Evolutionary conservation across 2,113 vertebrate genomes (phyloP), one percentile per base, ranked within the genome.

Genomic region (Crotalus tigris): DNA sequence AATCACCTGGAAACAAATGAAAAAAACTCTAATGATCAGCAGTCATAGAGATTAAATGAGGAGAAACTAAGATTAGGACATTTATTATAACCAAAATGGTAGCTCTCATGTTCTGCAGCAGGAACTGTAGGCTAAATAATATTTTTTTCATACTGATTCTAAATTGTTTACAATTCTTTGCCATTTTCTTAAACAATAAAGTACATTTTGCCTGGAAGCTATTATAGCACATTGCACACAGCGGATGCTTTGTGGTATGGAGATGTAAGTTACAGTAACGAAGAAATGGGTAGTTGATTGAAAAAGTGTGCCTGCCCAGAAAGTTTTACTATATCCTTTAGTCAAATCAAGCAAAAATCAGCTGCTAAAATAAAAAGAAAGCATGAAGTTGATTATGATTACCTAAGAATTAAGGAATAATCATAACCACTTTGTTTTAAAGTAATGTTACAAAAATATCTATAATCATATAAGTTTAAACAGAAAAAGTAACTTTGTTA

Each of bases 291-390:
- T 8, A 33, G 33, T 26, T 64, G n/a, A 55, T 94, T 69, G 53
- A 26, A 86, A 89, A 44, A n/a, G 21, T 64, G 17, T 87, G 81
- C 11, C 91, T 92, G 55, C 88, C 39, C 59, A 90, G 57, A 55
- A 75, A 17, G 55, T 86, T 94, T 90, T 64, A 90, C 10, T 69
- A 90, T 39, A 59, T 23, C 21, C 51, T 90, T 51, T 85, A n/a
- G 88, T 81, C 51, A 89, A 90, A 85, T 92, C 12, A 94, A 94
- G 81, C 49, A 92, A 92, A 92, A 86, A 61, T 88, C 75, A 90
- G 85, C 64, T 90, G 57, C 81, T 69, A 55, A 44, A 11, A 90
- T 51, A 69, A 87, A 85, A 26, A 61, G 10, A 93, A 90, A 57
- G 58, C 17, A 58, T 57, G 55, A 89, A 75, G 33, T 55, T 29